Evolutionary conservation across 2,113 vertebrate species (phyloP), one percentile per base, ranked within the genome.

Genomic region (Entomyzon cyanotis): DNA sequence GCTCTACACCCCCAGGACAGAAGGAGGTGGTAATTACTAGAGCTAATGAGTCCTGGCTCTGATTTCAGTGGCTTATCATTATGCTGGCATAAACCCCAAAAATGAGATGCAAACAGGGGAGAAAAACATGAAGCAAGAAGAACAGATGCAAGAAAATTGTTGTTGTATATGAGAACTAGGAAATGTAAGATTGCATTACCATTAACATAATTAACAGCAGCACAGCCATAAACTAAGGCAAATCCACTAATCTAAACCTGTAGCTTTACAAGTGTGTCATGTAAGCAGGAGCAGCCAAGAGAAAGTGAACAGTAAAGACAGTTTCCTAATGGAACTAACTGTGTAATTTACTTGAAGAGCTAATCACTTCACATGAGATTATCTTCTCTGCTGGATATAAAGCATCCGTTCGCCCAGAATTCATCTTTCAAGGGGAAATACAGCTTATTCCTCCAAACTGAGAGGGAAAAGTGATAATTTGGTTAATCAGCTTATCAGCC

Each of bases 21-120:
- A 70, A 24, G n/a, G 89, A 92, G 28, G 56, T 87, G 52, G 9
- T 71, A 84, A 92, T 95, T 87, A 62, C 60, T 37, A 44, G 37
- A 91, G 28, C 58, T 94, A 81, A 92, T 64, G 73, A 77, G 62
- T 78, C 33, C 53, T 91, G 84, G 87, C 84, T 79, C 49, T 87
- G 44, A 89, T 82, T 92, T 84, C 78, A 59, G 28, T 60, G 13
- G 7, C n/a, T 10, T 77, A 46, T 82, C 65, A 44, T 87, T 85
- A 35, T 62, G 46, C 31, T 91, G 74, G 84, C 81, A 69, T 33
- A 58, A 35, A 63, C 31, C 19, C 59, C 59, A 28, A 89, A 89
- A 82, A 79, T 18, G 25, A 84, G 62, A 62, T 49, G 60, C 30
- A 64, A 75, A 74, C 11, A 3, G 14, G 15, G 24, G 15, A 68